Evolutionary conservation across 2,797 vertebrate genomes (phyloP).

Genomic region (Sebastiscus tertius): DNA sequence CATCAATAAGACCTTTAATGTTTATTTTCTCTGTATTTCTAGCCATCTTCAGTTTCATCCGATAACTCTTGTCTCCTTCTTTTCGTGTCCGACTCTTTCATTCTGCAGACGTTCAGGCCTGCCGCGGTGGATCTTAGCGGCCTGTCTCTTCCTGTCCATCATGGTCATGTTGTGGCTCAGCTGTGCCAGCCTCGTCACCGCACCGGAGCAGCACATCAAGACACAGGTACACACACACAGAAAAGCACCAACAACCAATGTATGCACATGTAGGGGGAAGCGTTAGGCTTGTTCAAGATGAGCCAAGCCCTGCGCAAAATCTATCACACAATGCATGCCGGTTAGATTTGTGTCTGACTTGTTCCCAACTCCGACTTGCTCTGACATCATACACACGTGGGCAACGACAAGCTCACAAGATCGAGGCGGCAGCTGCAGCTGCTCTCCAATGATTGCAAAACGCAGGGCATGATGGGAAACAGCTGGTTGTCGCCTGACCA

Average conservation of each 20-base stretch:
- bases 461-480: too few relatives aligned
- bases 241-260: background rate
- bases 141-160: constrained; percentile 95
- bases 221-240: constrained; percentile 85
- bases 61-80: background rate
- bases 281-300: background rate
- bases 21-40: background rate
- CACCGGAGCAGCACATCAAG: constrained; percentile 93
- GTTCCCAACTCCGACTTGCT: too few relatives aligned
- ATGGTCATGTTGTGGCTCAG: constrained; percentile 98
- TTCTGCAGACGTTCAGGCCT: constrained; percentile 91
- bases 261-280: background rate
- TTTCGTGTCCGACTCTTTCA: background rate
- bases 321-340: too few relatives aligned
- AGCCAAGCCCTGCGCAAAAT: too few relatives aligned
- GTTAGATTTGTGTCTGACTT: too few relatives aligned
- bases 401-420: too few relatives aligned
- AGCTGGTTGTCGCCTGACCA: too few relatives aligned
- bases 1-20: background rate
- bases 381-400: too few relatives aligned
- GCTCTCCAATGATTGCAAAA: too few relatives aligned
- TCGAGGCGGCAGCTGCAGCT: too few relatives aligned
- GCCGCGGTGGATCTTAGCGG: constrained; percentile 95
- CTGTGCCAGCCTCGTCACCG: constrained; percentile 94
- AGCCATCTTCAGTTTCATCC: background rate